These are phyloP conservation scores for Hyphantria cunea DNA, from an alignment of 1,140 invertebrate genomes.

Conservation along the genomic window DNA sequence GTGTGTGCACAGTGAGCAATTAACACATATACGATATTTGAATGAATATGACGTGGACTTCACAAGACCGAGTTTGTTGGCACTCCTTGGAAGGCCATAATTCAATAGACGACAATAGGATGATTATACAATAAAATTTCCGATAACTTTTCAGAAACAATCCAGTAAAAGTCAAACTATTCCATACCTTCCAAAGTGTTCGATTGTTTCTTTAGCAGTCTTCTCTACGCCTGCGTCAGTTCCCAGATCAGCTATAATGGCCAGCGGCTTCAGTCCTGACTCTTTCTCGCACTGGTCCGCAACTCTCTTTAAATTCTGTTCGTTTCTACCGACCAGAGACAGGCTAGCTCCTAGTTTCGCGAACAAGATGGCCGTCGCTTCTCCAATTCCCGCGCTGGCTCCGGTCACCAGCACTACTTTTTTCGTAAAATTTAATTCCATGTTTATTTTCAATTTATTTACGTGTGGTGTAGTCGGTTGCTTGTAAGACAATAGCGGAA, in stretches of 20 bases:
- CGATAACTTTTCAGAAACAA: no score
- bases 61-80: no score
- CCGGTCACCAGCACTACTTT: slow-evolving; percentile 88
- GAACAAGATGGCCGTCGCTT: slow-evolving; percentile 87
- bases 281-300: slow-evolving; percentile 80
- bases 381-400: slow-evolving; percentile 93
- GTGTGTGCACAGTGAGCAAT: no score
- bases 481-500: no score
- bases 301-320: slow-evolving; percentile 75
- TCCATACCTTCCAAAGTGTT: slow-evolving; percentile 41
- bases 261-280: slow-evolving; percentile 26
- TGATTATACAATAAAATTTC: no score
- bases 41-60: no score
- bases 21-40: no score
- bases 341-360: slow-evolving; percentile 86
- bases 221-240: slow-evolving; percentile 37
- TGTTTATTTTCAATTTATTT: no score
- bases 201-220: slow-evolving; percentile 32
- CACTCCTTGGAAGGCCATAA: no score
- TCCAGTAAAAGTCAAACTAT: no score
- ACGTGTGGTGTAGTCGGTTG: no score
- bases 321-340: slow-evolving; percentile 90
- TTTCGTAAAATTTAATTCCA: slow-evolving; percentile 44
- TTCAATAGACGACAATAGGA: no score
- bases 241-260: slow-evolving; percentile 38